These are phyloP conservation scores for Geotria australis DNA, from an alignment of 2,797 vertebrate species.

Conservation along the genomic window DNA sequence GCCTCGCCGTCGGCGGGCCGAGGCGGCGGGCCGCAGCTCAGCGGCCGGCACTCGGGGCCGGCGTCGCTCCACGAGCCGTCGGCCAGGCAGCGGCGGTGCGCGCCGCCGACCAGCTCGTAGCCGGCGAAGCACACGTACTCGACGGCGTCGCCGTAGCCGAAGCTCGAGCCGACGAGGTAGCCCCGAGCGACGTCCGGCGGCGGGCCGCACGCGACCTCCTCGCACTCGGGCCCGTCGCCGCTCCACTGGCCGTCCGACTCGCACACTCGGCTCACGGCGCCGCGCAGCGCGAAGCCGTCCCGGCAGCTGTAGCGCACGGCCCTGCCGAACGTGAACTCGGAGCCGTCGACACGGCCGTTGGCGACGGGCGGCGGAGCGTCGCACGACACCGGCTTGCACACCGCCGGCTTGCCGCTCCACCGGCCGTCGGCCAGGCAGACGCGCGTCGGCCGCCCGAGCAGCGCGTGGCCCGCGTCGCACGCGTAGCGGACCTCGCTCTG, in stretches of 20 bases:
- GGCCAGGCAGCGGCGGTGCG: constrained; percentile 33
- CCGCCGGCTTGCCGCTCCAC: constrained; percentile 35
- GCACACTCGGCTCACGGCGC: constrained; percentile 18
- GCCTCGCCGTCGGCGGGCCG: constrained; percentile 50
- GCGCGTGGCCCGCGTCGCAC: constrained; percentile 34
- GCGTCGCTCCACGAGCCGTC: constrained; percentile 43
- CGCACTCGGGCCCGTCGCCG: constrained; percentile 27
- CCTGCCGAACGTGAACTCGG: constrained; percentile 26
- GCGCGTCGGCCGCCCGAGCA: constrained; percentile 25
- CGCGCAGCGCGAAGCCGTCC: constrained; percentile 32
- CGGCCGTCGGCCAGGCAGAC: constrained; percentile 42
- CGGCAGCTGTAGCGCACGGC: constrained; percentile 35
- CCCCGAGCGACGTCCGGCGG: constrained; percentile 59
- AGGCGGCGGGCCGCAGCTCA: constrained; percentile 34
- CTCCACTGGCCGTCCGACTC: constrained; percentile 44
- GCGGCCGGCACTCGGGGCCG: constrained; percentile 37
- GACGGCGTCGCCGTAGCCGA: constrained; percentile 28
- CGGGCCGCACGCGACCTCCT: constrained; percentile 33
- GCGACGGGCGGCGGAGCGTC: constrained; percentile 12
- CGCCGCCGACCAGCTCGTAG: constrained; percentile 35
- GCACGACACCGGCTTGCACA: constrained; percentile 29
- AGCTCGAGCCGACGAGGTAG: constrained; percentile 51
- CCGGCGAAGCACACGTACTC: constrained; percentile 58
- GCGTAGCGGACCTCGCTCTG: constrained; percentile 21
- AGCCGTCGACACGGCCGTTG: constrained; percentile 24